phyloP scores from a whole-genome alignment of 2,888 invertebrate genomes.

The Pollenia amentaria region DNA sequence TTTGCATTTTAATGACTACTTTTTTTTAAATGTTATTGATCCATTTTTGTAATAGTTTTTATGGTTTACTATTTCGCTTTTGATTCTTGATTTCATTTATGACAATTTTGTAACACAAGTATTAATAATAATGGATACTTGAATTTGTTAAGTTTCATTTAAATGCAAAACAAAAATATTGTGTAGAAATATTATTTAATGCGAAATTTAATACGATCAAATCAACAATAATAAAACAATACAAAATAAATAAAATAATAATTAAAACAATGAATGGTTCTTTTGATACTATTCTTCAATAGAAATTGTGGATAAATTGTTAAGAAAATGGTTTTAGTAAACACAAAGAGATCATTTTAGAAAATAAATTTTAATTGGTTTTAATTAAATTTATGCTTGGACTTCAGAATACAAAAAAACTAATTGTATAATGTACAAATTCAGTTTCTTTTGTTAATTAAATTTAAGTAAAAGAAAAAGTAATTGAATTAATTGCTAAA shows the following conservation, averaged over 20 bases:
- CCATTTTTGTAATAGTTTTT: background rate
- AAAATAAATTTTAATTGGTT: too few relatives aligned
- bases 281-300: background rate
- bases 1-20: background rate
- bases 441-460: too few relatives aligned
- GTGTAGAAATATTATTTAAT: slow-evolving; percentile 31
- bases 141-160: slow-evolving; percentile 40
- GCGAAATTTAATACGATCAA: slow-evolving; percentile 19
- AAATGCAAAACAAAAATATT: slow-evolving; percentile 8
- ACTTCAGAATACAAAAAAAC: too few relatives aligned
- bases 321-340: background rate
- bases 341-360: too few relatives aligned
- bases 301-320: background rate
- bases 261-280: slow-evolving; percentile 11
- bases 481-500: too few relatives aligned
- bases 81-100: background rate
- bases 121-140: slow-evolving; percentile 55
- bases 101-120: slow-evolving; percentile 36
- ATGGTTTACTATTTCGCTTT: background rate
- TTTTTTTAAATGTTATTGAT: slow-evolving; percentile 35
- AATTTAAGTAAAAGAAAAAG: too few relatives aligned
- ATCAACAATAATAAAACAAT: background rate
- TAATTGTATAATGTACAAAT: too few relatives aligned
- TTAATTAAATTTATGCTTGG: too few relatives aligned
- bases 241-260: background rate